Conservation (phyloP, 2,888 invertebrate species). For the Tetragnatha montana region DNA sequence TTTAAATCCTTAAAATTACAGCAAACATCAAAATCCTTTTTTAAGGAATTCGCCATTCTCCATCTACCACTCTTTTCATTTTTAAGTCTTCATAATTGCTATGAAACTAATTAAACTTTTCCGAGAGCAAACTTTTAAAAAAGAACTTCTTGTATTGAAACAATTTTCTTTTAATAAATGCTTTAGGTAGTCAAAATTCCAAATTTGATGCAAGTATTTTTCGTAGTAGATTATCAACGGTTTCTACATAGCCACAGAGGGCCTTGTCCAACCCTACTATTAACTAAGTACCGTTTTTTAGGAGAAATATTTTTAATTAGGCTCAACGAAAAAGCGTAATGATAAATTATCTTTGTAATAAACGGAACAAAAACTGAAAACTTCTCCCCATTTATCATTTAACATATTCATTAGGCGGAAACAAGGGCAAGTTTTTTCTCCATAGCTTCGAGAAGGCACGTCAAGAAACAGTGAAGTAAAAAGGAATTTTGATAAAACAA, state of each 20-base stretch:
- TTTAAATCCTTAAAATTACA: not conserved
- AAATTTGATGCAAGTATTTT: conserved; percentile 33
- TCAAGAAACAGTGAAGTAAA: conserved; percentile 18
- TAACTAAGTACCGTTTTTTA: conserved; percentile 20
- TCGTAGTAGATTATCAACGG: not conserved
- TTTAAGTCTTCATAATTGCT: not conserved
- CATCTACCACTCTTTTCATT: not conserved
- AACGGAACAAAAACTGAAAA: conserved; percentile 7
- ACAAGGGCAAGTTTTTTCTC: conserved; percentile 25
- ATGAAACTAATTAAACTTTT: not conserved
- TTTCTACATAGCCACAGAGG: not conserved
- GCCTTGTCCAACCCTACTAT: conserved; percentile 21
- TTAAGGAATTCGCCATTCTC: not conserved
- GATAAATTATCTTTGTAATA: conserved; percentile 25
- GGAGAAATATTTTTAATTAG: conserved; percentile 45
- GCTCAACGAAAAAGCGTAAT: not conserved
- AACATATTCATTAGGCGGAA: conserved; percentile 36
- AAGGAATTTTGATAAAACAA: not conserved
- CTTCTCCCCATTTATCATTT: conserved; percentile 35
- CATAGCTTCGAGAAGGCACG: not conserved
- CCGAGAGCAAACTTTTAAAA: not conserved
- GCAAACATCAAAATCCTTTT: not conserved
- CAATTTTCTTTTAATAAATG: not conserved
- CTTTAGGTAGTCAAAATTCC: not conserved
- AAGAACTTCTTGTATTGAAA: not conserved